Base-by-base conservation (phyloP, 2,113 vertebrate genomes). In the Synodontis membranacea region DNA sequence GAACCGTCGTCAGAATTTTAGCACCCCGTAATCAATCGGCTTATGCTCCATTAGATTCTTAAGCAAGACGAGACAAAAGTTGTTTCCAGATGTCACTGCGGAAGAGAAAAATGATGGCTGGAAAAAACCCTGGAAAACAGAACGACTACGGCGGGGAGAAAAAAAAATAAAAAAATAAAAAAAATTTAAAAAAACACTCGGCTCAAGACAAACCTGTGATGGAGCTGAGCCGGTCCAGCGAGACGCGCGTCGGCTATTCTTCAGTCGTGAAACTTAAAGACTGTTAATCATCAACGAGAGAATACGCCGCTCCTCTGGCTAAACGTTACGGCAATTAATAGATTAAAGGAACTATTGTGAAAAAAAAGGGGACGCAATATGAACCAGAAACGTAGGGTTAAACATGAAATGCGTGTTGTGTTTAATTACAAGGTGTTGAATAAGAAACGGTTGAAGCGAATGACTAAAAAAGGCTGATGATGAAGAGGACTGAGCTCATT, bases 1-100 rank as follows among this genome's bases (percentile, higher is more conserved):
- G 8, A 64, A 15, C 74, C 19, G 74, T 60, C 84, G 19, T 31
- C 66, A 31, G 34, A 7, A n/a, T n/a, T 52, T 52, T 1, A 79
- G 44, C 44, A 50, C 44, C 75, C 76, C 19, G 25, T 70, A 86
- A 80, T 66, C 76, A 56, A 80, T 54, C 84, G 72, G 64, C 34
- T 54, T 70, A 10, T 23, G 42, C 48, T 75, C 25, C 76, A 70
- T 34, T 85, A 48, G 84, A 66, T n/a, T 85, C 75, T 46, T 79
- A 39, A 79, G 74, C 74, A 76, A 50, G 54, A 85, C 25, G 25
- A 85, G 76, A 75, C 72, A 75, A 72, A 72, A 72, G 84, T 80
- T 54, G 70, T n/a, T 79, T 85, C 75, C 84, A 85, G 74, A 75
- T 78, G 78, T 31, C n/a, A 80, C 34, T 48, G 42, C 21, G 42